Evolutionary conservation across 2,888 invertebrate genomes (phyloP).

Genomic region (Ceratothoa steindachneri): DNA sequence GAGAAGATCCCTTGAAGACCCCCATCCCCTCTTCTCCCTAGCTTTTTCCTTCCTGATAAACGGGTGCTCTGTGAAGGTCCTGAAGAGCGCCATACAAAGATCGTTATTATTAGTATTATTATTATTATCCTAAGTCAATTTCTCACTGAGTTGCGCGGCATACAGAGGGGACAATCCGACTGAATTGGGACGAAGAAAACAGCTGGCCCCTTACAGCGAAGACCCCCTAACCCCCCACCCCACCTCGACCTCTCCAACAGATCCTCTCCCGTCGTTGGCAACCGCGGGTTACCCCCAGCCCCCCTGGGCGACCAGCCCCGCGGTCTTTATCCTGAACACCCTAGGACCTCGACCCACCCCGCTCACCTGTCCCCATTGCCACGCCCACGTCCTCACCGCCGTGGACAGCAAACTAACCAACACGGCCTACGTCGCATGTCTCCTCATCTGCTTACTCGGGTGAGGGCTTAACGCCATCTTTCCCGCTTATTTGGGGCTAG

Average conservation of each 20-base stretch:
- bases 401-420: neutral
- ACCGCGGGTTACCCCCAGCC: neutral
- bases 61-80: too few species aligned
- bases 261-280: too few species aligned
- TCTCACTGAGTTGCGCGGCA: neutral
- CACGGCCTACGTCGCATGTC: neutral
- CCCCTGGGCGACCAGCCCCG: neutral
- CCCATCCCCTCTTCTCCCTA: too few species aligned
- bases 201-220: too few species aligned
- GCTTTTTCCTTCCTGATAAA: too few species aligned
- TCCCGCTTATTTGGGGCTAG: too few species aligned
- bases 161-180: too few species aligned
- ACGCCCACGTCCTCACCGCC: neutral
- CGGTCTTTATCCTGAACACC: neutral
- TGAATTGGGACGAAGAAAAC: too few species aligned
- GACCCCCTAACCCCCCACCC: too few species aligned
- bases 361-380: neutral
- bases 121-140: neutral
- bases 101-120: neutral
- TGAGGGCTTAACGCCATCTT: neutral
- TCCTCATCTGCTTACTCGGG: neutral
- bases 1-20: too few species aligned
- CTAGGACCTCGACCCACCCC: neutral
- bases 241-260: too few species aligned
- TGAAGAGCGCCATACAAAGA: too few species aligned